phyloP scores from a whole-genome alignment of 2,797 vertebrate genomes.

The Eremophila alpestris region DNA sequence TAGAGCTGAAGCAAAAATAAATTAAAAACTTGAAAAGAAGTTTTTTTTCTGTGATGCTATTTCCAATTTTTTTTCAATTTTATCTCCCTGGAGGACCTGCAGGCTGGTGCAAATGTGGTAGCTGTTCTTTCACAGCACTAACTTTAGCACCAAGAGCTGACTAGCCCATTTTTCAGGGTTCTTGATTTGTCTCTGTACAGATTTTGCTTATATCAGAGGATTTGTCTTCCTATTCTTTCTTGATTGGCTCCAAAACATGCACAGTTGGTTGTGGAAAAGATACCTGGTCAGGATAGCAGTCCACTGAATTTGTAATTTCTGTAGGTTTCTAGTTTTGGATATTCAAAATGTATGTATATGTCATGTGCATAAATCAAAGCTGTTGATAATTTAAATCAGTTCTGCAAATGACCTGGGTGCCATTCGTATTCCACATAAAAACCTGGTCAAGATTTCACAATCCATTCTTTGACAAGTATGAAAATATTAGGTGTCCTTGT shows the following conservation, averaged over 20 bases:
- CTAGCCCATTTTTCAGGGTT: not conserved
- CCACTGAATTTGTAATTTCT: not conserved
- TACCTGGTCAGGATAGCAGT: not conserved
- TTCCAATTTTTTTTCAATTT: not conserved
- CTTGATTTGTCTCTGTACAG: not conserved
- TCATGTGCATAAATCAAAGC: not conserved
- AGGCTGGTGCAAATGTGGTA: not conserved
- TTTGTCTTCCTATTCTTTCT: not conserved
- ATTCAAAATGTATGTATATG: not conserved
- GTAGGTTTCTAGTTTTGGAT: not conserved
- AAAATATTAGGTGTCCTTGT: not conserved
- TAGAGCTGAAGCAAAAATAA: not conserved
- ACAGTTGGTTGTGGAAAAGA: not conserved
- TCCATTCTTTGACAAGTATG: not conserved
- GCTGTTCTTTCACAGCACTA: not conserved
- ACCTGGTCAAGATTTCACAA: not conserved
- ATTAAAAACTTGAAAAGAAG: not conserved
- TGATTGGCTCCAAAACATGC: not conserved
- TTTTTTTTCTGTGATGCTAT: not conserved
- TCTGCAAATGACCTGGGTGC: not conserved
- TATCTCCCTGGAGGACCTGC: not conserved
- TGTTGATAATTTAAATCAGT: not conserved
- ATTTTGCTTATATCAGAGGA: not conserved
- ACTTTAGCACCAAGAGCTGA: not conserved
- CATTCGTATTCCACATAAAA: not conserved